phyloP scores from a whole-genome alignment of 2,888 invertebrate species.

The Ophioninae sp. region DNA sequence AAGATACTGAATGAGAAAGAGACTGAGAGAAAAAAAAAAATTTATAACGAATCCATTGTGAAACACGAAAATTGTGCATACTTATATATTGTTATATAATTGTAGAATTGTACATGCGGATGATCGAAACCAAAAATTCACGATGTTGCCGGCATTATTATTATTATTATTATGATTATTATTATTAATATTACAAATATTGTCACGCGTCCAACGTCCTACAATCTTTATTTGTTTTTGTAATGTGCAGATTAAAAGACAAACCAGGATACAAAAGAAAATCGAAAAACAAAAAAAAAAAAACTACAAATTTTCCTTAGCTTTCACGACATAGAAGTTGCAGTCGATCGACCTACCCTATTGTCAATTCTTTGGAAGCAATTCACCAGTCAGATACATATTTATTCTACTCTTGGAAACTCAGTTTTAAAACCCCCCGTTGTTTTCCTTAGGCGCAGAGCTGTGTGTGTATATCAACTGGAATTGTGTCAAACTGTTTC shows the following conservation, averaged over 20 bases:
- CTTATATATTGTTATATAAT: conserved; percentile 12
- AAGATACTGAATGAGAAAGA: conserved; percentile 44
- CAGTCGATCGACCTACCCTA: conserved; percentile 75
- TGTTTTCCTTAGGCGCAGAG: conserved; percentile 79
- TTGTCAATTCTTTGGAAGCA: conserved; percentile 78
- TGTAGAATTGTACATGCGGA: conserved; percentile 34
- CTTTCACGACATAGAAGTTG: conserved; percentile 69
- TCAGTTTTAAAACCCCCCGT: conserved; percentile 52
- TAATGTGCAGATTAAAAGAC: conserved; percentile 17
- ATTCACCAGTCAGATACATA: conserved; percentile 74
- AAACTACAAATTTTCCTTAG: conserved; percentile 49
- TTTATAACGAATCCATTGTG: conserved; percentile 40
- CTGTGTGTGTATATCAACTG: conserved; percentile 78
- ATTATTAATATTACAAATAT: conserved; percentile 14
- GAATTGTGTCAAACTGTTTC: conserved; percentile 76
- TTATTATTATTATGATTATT: neutral
- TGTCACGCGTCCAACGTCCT: conserved; percentile 37
- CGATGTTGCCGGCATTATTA: conserved; percentile 37
- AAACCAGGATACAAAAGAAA: conserved; percentile 72
- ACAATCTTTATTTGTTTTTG: conserved; percentile 27
- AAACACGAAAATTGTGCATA: conserved; percentile 11
- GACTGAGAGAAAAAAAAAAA: conserved; percentile 51
- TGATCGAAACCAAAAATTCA: conserved; percentile 31
- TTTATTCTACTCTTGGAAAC: conserved; percentile 72
- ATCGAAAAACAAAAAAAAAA: conserved; percentile 61